These are phyloP conservation scores for Escarpia spicata DNA, from an alignment of 2,888 invertebrate genomes.

Conservation along the genomic window DNA sequence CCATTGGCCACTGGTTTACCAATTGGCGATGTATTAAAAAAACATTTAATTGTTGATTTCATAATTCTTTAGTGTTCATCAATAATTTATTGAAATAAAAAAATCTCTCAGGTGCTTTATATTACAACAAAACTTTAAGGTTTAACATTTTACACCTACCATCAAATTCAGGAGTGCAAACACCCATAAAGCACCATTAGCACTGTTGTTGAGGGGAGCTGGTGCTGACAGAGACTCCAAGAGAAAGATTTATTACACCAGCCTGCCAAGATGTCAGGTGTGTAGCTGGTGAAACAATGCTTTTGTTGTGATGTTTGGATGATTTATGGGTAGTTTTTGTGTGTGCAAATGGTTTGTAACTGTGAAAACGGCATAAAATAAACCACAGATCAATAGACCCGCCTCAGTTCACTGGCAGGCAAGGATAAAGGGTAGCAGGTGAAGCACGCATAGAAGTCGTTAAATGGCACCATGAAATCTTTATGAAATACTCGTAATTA, in stretches of 20 bases:
- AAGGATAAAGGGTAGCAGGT: background rate
- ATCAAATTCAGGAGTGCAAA: background rate
- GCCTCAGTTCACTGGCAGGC: background rate
- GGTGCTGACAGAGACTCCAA: background rate
- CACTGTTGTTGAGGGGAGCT: too few species aligned
- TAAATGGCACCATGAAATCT: slow-evolving; percentile 1
- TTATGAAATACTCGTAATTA: slow-evolving; percentile 3
- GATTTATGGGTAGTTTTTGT: background rate
- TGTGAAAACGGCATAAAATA: background rate
- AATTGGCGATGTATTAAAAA: too few species aligned
- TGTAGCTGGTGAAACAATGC: slow-evolving; percentile 1
- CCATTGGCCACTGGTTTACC: too few species aligned
- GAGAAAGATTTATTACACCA: background rate
- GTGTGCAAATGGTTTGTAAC: background rate
- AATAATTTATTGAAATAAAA: too few species aligned
- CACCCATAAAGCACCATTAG: background rate
- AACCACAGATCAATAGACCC: background rate
- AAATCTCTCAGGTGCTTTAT: background rate
- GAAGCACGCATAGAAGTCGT: background rate
- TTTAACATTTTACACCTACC: background rate
- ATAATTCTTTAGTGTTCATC: too few species aligned
- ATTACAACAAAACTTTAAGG: background rate
- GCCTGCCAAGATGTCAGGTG: background rate
- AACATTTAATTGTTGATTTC: too few species aligned
- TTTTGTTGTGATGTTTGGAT: background rate